Base-by-base conservation (phyloP, 2,797 vertebrate species). In the Selene dorsalis region DNA sequence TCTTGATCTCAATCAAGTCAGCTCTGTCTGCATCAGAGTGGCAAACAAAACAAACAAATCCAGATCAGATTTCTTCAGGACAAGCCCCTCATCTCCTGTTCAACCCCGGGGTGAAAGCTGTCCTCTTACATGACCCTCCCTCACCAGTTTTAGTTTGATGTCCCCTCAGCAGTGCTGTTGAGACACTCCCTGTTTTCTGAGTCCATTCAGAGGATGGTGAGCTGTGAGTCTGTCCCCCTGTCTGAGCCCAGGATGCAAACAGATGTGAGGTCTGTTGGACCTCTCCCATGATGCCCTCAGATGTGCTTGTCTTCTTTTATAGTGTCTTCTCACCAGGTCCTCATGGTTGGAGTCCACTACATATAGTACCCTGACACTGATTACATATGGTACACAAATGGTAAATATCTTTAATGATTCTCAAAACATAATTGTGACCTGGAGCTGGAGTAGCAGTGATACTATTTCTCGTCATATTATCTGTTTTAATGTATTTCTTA, bases 1-100 rank as follows among this genome's bases (percentile, higher is more conserved):
- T 35, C 45, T 53, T 52, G 53, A 65, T 64, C 68, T 59, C 68
- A 43, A 52, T 69, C 66, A 41, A 8, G 18, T 63, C 22, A n/a
- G 2, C 24, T 24, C 26, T 20, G 32, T 18, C 32, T 16, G 35
- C 22, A 16, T 35, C 38, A 1, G 20, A 56, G 12, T 14, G 13
- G 17, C 32, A 35, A 35, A 35, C 1, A 35, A 7, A 9, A 35
- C 6, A 35, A 35, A 35, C 32, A 9, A 35, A 35, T 35, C 32
- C 32, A 35, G 9, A 35, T 35, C 32, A 35, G 32, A 35, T 60
- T 67, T 22, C 11, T 43, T 26, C 41, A 30, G 18, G 59, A 63
- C 13, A n/a, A 26, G n/a, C 52, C 16, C 12, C 32, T 4, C n/a
- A 14, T 48, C 47, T 57, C 50, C 24, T 32, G 52, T 5, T 53